phyloP scores from a whole-genome alignment of 2,797 vertebrate genomes.

The Spinibarbus caldwelli region DNA sequence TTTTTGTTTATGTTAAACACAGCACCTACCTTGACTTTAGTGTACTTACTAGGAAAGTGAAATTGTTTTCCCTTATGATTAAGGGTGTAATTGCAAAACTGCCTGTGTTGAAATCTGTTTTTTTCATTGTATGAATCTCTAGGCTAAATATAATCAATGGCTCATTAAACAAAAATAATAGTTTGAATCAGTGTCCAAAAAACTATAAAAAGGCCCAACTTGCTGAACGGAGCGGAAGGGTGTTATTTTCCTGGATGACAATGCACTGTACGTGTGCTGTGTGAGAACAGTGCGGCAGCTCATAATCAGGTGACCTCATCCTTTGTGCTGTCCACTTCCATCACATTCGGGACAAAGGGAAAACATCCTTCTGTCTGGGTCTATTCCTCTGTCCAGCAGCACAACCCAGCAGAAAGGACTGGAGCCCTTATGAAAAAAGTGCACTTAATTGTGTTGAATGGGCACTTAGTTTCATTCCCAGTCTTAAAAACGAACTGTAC shows the following conservation, averaged over 20 bases:
- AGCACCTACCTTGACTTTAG: neutral
- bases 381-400: neutral
- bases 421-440: neutral
- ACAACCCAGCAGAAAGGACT: neutral
- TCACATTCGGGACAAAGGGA: conserved; percentile 11
- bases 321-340: neutral
- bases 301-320: conserved; percentile 26
- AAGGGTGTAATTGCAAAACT: neutral
- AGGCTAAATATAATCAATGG: neutral
- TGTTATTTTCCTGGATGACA: conserved; percentile 74
- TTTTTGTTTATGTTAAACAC: neutral
- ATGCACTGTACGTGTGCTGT: conserved; percentile 42
- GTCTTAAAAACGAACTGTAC: too few relatives aligned
- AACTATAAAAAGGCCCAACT: conserved; percentile 70
- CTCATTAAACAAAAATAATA: neutral
- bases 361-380: neutral
- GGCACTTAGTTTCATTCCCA: neutral
- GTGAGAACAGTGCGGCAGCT: conserved; percentile 35
- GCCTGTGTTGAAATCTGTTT: neutral
- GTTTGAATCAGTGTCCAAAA: conserved; percentile 25
- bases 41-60: neutral
- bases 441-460: neutral
- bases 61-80: neutral
- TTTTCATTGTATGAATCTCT: neutral
- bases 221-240: conserved; percentile 69